These are phyloP conservation scores for Rhinolophus sinicus DNA, from an alignment of 2,113 vertebrate species.

Conservation along the genomic window DNA sequence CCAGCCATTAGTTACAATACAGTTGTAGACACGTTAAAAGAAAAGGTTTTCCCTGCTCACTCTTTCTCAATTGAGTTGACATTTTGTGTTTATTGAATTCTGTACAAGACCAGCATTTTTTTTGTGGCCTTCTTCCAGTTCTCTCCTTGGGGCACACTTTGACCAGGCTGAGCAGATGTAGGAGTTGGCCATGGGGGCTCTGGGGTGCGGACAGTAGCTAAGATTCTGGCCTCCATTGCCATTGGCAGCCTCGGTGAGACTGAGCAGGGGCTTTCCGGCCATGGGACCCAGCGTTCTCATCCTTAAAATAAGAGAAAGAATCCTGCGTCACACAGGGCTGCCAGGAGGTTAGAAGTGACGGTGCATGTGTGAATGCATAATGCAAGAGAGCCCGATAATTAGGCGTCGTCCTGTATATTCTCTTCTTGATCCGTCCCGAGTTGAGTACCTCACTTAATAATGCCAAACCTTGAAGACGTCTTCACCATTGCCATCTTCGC, in stretches of 20 bases:
- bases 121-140: background rate
- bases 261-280: background rate
- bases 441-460: background rate
- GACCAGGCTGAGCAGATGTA: background rate
- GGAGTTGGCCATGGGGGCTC: background rate
- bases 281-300: background rate
- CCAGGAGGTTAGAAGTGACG: background rate
- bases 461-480: background rate
- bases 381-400: background rate
- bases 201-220: background rate
- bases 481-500: background rate
- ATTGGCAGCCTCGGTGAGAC: background rate
- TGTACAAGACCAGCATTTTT: background rate
- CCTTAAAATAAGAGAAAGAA: background rate
- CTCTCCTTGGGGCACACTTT: background rate
- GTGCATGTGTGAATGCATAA: background rate
- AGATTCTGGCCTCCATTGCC: background rate
- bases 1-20: background rate
- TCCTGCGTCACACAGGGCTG: background rate
- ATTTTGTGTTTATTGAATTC: slow-evolving; percentile 34
- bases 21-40: background rate
- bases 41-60: background rate
- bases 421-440: background rate
- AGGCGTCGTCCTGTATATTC: background rate
- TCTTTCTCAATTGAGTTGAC: background rate